phyloP scores from a whole-genome alignment of 2,888 invertebrate genomes.

The Orchesellides sinensis region DNA sequence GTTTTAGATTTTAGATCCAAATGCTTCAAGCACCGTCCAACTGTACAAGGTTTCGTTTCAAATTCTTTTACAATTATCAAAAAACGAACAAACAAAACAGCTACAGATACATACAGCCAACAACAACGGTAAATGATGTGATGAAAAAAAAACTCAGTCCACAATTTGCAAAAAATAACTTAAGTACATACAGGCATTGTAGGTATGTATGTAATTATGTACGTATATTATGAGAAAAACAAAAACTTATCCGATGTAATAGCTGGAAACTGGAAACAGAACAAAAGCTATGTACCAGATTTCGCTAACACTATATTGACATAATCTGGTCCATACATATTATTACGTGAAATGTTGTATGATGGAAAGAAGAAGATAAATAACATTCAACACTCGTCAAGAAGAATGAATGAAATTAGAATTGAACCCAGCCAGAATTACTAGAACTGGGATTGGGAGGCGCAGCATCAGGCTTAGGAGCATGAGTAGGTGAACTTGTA shows the following conservation, averaged over 20 bases:
- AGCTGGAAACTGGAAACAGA: neutral
- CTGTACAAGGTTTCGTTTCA: neutral
- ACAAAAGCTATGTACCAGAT: conserved; percentile 8
- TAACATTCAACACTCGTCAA: neutral
- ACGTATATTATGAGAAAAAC: too few species aligned
- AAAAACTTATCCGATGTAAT: neutral
- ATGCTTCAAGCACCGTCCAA: neutral
- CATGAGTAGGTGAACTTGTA: conserved; percentile 75
- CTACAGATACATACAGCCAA: neutral
- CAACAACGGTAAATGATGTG: too few species aligned
- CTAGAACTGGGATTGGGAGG: conserved; percentile 54
- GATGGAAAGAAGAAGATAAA: neutral
- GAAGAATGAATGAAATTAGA: conserved; percentile 65
- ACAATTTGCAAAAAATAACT: conserved; percentile 18
- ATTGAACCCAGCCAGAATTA: conserved; percentile 75
- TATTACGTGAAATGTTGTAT: neutral
- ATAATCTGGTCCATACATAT: neutral
- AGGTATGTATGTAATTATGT: too few species aligned
- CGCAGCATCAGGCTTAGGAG: conserved; percentile 59
- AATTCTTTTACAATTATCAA: neutral
- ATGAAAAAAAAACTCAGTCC: conserved; percentile 41
- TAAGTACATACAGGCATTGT: conserved; percentile 48
- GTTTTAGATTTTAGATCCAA: neutral
- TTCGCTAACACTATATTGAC: neutral
- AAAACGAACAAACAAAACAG: neutral